Evolutionary conservation across 2,113 vertebrate species (phyloP), one percentile per base, ranked within the genome.

Genomic region (Xenus cinereus): DNA sequence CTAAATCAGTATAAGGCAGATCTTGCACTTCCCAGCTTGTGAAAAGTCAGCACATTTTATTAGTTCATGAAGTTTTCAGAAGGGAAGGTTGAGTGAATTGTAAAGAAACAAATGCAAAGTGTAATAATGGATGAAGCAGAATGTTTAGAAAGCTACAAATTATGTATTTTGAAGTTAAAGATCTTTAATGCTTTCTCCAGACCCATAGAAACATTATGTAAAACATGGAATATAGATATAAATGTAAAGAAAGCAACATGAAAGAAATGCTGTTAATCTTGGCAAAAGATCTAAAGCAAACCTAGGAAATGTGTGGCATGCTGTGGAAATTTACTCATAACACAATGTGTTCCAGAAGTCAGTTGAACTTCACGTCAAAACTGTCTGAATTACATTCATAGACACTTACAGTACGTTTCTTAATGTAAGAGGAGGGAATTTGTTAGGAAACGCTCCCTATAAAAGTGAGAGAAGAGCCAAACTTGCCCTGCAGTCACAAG

Each of bases 251-350:
- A 97, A 96, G 92, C 91, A 95, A 93, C 95, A 90, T 96, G 81
- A 92, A 96, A 97, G 84, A 96, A 95, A 84, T 77, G 56, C 79
- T 94, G 83, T 96, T 94, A 90, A 89, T 96, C 90, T 97, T 97
- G 97, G 95, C 93, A 96, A 91, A 93, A 85, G 91, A 93, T 95
- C 94, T 97, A 53, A 97, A 79, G 82, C 62, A 93, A 95, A 88
- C 75, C 79, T 93, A 93, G 93, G 87, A 97, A 98, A 85, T 87
- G 53, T 92, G 89, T 95, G 89, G 81, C 30, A 32, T 63, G 50
- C 81, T 87, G 92, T 97, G 93, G 95, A 97, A 96, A 92, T 97
- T 96, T 92, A 73, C 88, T 94, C 85, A 53, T 69, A 87, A 97
- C 86, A 97, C 62, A 75, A 37, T 69, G 69, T 95, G 88, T 96